These are phyloP conservation scores for Progne subis DNA, from an alignment of 2,113 vertebrate species.

Conservation along the genomic window DNA sequence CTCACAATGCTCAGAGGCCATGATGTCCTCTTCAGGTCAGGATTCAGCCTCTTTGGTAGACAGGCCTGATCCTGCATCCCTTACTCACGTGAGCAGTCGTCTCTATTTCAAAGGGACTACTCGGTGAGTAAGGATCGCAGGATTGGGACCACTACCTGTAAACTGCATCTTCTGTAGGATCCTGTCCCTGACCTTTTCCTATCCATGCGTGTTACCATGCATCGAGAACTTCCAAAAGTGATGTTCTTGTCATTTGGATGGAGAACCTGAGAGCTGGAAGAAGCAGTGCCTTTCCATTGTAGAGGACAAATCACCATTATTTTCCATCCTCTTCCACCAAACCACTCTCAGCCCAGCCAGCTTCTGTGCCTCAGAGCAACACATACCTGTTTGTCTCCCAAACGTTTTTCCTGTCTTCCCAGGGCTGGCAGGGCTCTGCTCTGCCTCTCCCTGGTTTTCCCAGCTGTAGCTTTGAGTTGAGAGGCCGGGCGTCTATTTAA, in stretches of 20 bases:
- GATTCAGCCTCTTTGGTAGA: slow-evolving; percentile 45
- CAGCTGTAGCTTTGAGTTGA: not conserved
- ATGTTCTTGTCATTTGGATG: not conserved
- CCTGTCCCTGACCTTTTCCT: not conserved
- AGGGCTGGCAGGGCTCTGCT: not conserved
- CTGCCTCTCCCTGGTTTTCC: not conserved
- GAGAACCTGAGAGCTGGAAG: not conserved
- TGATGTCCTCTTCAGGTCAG: not conserved
- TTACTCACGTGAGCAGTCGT: slow-evolving; percentile 63
- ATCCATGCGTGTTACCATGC: not conserved
- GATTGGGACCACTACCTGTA: slow-evolving; percentile 60
- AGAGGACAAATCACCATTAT: not conserved
- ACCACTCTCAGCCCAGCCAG: not conserved
- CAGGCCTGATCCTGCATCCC: slow-evolving; percentile 58
- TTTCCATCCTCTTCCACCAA: not conserved
- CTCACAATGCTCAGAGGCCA: not conserved
- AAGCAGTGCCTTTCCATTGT: not conserved
- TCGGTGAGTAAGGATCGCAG: slow-evolving; percentile 64
- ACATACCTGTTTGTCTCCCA: not conserved
- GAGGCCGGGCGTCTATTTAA: not conserved
- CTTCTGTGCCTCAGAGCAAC: not conserved
- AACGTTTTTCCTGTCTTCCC: not conserved
- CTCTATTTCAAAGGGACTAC: slow-evolving; percentile 52
- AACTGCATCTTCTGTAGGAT: slow-evolving; percentile 1
- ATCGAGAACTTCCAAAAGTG: not conserved